Conservation (phyloP, 1,140 invertebrate species). For the Drosophila santomea region DNA sequence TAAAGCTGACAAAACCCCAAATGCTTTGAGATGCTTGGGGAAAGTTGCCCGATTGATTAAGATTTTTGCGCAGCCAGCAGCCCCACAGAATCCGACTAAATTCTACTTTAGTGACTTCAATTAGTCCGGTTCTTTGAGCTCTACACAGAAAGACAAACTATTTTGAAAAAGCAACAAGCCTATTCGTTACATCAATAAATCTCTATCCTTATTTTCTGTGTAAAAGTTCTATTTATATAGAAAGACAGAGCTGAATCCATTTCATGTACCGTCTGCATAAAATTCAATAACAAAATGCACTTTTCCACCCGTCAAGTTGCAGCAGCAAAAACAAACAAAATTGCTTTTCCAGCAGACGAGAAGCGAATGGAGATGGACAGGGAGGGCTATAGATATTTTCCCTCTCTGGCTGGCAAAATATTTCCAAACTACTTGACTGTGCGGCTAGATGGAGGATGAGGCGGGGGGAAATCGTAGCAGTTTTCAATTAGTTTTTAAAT, state of each 20-base stretch:
- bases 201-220: neutral
- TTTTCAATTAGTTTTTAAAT: constrained; percentile 83
- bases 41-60: constrained; percentile 46
- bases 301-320: constrained; percentile 53
- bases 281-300: constrained; percentile 79
- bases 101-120: neutral
- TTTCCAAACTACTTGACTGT: constrained; percentile 61
- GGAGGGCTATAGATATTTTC: constrained; percentile 27
- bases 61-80: constrained; percentile 18
- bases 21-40: constrained; percentile 16
- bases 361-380: constrained; percentile 30
- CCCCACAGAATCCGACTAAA: constrained; percentile 7
- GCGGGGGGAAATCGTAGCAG: constrained; percentile 45
- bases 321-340: constrained; percentile 70
- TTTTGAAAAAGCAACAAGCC: no score
- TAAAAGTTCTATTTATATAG: constrained; percentile 9
- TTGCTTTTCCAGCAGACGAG: constrained; percentile 56
- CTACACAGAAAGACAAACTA: no score
- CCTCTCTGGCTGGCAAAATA: constrained; percentile 49
- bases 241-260: neutral
- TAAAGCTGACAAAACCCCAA: constrained; percentile 49
- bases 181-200: neutral
- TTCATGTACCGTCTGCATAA: constrained; percentile 48
- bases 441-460: neutral
- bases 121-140: no score